Conservation (phyloP, 2,113 vertebrate species). For the Acinonyx jubatus region DNA sequence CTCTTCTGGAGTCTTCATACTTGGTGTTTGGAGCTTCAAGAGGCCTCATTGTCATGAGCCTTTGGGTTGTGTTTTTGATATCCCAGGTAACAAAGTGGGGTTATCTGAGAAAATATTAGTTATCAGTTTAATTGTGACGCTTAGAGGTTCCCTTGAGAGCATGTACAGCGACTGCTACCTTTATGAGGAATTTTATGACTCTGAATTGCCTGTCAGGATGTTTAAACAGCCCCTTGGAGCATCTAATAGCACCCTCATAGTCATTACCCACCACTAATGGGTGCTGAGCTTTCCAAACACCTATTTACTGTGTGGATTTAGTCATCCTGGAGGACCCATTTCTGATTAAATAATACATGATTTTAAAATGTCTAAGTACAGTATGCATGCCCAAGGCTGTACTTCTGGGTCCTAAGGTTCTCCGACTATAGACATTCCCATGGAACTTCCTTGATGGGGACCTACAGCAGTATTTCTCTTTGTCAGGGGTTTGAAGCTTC, state of each 20-base stretch:
- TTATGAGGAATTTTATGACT: conserved; percentile 58
- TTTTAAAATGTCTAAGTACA: conserved; percentile 57
- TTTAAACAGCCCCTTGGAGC: conserved; percentile 60
- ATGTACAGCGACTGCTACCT: conserved; percentile 25
- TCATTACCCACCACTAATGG: conserved; percentile 76
- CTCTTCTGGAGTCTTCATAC: not conserved
- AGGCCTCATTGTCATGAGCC: not conserved
- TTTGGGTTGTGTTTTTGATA: conserved; percentile 20
- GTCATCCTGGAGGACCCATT: conserved; percentile 75
- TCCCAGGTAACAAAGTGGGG: not conserved
- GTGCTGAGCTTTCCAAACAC: conserved; percentile 72
- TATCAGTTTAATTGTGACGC: conserved; percentile 62
- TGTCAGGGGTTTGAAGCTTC: not conserved
- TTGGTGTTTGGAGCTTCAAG: not conserved
- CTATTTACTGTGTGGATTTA: conserved; percentile 79
- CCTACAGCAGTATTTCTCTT: not conserved
- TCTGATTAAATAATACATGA: conserved; percentile 72
- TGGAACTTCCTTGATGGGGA: not conserved
- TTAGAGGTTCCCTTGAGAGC: conserved; percentile 24
- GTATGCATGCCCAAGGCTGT: not conserved
- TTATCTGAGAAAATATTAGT: conserved; percentile 27
- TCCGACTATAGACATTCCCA: not conserved
- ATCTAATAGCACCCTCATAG: conserved; percentile 10
- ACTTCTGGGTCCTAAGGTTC: conserved; percentile 26
- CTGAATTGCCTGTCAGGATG: conserved; percentile 61